Base-by-base conservation (phyloP, 1,140 invertebrate genomes). In the Drosophila sulfurigaster region DNA sequence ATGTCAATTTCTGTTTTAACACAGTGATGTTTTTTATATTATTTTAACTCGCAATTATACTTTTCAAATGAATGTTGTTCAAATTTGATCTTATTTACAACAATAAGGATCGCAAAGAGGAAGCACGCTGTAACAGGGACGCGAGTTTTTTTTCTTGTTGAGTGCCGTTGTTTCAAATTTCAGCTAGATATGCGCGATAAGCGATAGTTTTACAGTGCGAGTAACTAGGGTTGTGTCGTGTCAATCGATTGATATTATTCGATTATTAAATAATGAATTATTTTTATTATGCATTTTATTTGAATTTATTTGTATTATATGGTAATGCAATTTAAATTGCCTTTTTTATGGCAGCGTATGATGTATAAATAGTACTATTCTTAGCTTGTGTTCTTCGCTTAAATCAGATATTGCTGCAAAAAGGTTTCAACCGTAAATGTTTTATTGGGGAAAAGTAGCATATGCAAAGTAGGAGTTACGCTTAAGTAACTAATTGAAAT, bases 81-180 rank as follows among this genome's bases (percentile, higher is more conserved):
- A 11, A 54, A 73, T 38, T 62, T 28, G 5, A 1, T 52, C 13
- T 46, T 32, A 13, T 74, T 64, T 64, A 56, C 30, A 35, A 45
- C 30, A 75, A 46, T 41, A 68, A 83, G 32, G 30, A 60, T 46
- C 10, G 38, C 41, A 64, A 73, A 70, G 54, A 72, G 60, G 56
- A 72, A 85, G 59, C 85, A 89, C 78, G 81, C 82, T 86, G 32
- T 56, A 79, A 83, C 3, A 43, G 66, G 71, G 81, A 88, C 85
- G 85, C 85, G 72, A 51, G 59, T 62, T 75, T 68, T 75, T 68
- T 52, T 78, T 71, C 71, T 45, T 56, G 70, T 43, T n/a, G 48
- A 62, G 75, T 79, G 85, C 82, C 85, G 85, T 88, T 88, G 78
- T 89, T 81, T 88, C 63, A 82, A 88, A 88, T 81, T 89, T 63